These are phyloP conservation scores for Hydrotaea diabolus DNA, from an alignment of 2,888 invertebrate species.

Conservation along the genomic window DNA sequence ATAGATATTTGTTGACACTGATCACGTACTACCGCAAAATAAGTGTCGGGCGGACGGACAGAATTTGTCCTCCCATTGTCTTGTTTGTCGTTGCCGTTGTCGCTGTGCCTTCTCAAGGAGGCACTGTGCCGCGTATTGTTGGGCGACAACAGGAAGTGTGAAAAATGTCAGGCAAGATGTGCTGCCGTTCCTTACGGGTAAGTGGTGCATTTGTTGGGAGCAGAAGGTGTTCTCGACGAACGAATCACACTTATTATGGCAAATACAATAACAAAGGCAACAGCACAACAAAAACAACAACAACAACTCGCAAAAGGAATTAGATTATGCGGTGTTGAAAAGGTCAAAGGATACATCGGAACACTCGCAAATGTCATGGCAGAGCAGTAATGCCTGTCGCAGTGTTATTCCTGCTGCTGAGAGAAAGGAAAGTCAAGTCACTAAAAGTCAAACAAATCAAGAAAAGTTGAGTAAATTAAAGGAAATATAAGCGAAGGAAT, in stretches of 20 bases:
- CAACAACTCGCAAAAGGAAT: neutral
- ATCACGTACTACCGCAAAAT: slow-evolving; percentile 59
- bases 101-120: slow-evolving; percentile 37
- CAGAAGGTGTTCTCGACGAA: neutral
- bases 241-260: neutral
- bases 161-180: slow-evolving; percentile 34
- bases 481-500: neutral
- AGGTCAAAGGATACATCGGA: neutral
- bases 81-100: slow-evolving; percentile 6
- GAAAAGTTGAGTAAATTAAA: neutral
- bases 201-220: neutral
- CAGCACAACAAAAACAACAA: too few species aligned
- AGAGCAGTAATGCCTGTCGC: too few species aligned
- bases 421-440: neutral
- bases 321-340: slow-evolving; percentile 10
- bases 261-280: neutral
- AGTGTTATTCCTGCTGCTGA: too few species aligned
- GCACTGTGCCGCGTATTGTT: slow-evolving; percentile 48
- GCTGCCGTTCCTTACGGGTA: too few species aligned
- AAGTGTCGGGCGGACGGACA: slow-evolving; percentile 22
- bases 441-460: slow-evolving; percentile 7
- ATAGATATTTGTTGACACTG: slow-evolving; percentile 54
- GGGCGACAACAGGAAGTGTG: slow-evolving; percentile 27
- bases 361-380: neutral
- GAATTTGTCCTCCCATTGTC: neutral